Base-by-base conservation (phyloP, 2,888 invertebrate genomes). In the Parnassius glacialis region DNA sequence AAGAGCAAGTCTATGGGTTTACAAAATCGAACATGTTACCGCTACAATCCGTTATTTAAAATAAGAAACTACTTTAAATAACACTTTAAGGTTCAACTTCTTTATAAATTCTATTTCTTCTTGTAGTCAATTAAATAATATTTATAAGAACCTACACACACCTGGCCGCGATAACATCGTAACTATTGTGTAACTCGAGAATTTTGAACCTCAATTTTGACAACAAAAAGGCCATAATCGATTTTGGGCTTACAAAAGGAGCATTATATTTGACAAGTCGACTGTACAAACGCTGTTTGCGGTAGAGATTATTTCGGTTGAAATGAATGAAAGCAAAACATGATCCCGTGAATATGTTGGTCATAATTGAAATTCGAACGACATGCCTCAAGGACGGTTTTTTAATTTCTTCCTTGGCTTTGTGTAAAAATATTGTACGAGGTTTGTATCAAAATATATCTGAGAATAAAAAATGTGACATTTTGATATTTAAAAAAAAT, bases 161-260 rank as follows among this genome's bases (percentile, higher is more conserved):
- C 90, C 90, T 90, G 91, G 90, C 71, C 68, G 62, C 74, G 90
- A 90, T 88, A 87, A 85, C 87, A 90, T 90, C 90, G 80, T 69
- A 86, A 90, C 90, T 89, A 90, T 90, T 86, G 84, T 87, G 85
- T 75, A 85, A 88, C 83, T 79, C 81, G 86, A 90, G 91, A 91
- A 85, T 83, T 85, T 84, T 77, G 83, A 90, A 83, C 90, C 90
- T 87, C 90, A 88, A 89, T 89, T 90, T 89, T 90, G 90, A 90
- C 89, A 90, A 90, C 91, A 90, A 90, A 91, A 90, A 90, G 90
- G 83, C 85, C 80, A 84, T 90, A 91, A 91, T 91, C 91, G 91
- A 90, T 90, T 91, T 90, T 85, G 75, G 81, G 79, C 76, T 69
- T 77, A 89, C 89, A 91, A 90, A 88, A 80, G 80, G 71, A 69